Conservation (phyloP, 1,140 invertebrate genomes). For the Heliconius hermathena region DNA sequence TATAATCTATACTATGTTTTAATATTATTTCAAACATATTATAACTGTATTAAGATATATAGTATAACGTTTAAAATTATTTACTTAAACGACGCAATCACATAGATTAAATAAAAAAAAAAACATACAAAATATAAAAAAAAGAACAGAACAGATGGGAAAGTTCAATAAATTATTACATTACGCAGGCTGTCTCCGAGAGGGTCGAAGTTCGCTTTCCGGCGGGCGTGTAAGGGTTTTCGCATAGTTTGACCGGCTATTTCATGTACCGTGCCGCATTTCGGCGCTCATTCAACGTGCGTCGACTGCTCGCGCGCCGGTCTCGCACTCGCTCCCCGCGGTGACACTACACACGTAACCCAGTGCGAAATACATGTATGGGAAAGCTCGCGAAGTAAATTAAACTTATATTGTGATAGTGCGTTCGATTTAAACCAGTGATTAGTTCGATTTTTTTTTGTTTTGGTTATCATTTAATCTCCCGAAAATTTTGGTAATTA, state of each 20-base stretch:
- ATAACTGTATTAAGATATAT: too few relatives aligned
- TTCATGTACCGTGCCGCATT: constrained; percentile 76
- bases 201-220: constrained; percentile 64
- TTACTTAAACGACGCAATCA: background rate
- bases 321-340: constrained; percentile 64
- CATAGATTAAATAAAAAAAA: background rate
- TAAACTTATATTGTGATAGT: constrained; percentile 32
- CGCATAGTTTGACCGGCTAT: constrained; percentile 78
- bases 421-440: constrained; percentile 51
- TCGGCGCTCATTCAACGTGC: constrained; percentile 76
- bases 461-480: constrained; percentile 31
- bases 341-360: constrained; percentile 50
- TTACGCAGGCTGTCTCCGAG: constrained; percentile 51
- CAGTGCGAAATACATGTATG: constrained; percentile 41
- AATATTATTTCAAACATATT: too few relatives aligned
- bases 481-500: constrained; percentile 47
- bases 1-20: too few relatives aligned
- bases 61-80: too few relatives aligned
- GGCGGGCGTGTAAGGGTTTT: constrained; percentile 73
- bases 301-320: constrained; percentile 73
- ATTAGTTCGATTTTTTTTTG: constrained; percentile 41
- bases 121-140: constrained; percentile 2
- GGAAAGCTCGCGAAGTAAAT: constrained; percentile 36
- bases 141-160: background rate
- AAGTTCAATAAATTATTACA: background rate